These are phyloP conservation scores for Parnassius smintheus DNA, from an alignment of 2,888 invertebrate genomes.

Conservation along the genomic window DNA sequence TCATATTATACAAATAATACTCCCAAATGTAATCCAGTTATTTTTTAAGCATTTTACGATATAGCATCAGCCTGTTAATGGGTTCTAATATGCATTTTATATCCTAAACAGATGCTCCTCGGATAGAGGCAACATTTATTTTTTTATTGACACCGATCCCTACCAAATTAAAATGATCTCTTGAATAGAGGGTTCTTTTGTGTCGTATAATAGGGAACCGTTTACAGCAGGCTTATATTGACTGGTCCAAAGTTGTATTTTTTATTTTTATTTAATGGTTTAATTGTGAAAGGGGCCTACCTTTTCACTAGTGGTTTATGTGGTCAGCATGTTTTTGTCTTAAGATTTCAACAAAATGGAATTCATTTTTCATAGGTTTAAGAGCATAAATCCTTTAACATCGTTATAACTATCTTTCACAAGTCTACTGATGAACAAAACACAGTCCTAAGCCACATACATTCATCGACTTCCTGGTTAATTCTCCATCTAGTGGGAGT, in stretches of 20 bases:
- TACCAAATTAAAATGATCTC: conserved; percentile 26
- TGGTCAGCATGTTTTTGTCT: conserved; percentile 1
- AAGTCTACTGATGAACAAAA: no score
- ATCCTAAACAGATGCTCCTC: conserved; percentile 35
- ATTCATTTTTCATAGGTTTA: not conserved
- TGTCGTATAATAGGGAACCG: not conserved
- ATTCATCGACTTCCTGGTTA: no score
- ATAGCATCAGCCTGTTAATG: conserved; percentile 31
- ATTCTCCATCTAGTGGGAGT: no score
- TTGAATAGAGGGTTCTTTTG: not conserved
- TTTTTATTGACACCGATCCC: conserved; percentile 14
- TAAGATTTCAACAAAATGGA: not conserved
- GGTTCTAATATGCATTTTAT: conserved; percentile 34
- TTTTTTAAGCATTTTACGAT: conserved; percentile 23
- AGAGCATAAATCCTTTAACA: no score
- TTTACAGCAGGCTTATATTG: not conserved
- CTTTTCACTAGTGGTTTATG: conserved; percentile 4
- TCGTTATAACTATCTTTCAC: no score
- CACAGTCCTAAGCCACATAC: no score
- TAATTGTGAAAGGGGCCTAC: conserved; percentile 4
- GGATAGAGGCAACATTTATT: conserved; percentile 28
- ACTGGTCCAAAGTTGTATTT: not conserved
- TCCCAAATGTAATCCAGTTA: conserved; percentile 1
- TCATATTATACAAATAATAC: conserved; percentile 5
- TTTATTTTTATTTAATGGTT: not conserved